Percentiles rank a stretch among this genome's conserved stretches.
These are phyloP conservation scores for Pituophis catenifer DNA, from an alignment of 2,113 vertebrate species.

Conservation along the genomic window DNA sequence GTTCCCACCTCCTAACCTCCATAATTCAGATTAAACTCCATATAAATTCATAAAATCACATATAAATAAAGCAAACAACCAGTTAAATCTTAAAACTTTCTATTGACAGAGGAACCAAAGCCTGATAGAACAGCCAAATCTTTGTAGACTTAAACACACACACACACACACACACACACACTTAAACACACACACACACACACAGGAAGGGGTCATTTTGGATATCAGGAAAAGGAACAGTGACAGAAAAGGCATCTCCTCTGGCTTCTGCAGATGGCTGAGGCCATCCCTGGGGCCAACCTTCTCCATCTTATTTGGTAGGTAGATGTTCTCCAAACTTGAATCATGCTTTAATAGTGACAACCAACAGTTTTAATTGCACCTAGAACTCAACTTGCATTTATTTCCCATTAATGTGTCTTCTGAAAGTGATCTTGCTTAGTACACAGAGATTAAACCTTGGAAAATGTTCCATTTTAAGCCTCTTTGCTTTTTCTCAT, in stretches of 20 bases:
- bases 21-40: background rate
- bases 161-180: too few species aligned
- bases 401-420: fast-evolving
- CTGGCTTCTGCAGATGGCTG: background rate
- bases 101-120: background rate
- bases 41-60: background rate
- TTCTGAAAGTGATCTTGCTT: background rate
- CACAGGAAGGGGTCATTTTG: background rate
- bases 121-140: background rate
- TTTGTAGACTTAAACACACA: background rate
- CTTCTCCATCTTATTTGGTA: background rate
- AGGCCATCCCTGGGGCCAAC: background rate
- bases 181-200: too few species aligned
- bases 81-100: background rate
- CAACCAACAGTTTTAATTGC: background rate
- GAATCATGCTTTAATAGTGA: background rate
- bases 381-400: background rate
- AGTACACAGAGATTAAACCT: background rate
- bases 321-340: background rate
- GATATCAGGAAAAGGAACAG: background rate
- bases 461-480: background rate
- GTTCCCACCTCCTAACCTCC: background rate
- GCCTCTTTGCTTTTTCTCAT: background rate
- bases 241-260: background rate
- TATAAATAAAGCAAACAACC: background rate